Evolutionary conservation across 2,888 invertebrate species (phyloP), one percentile per base, ranked within the genome.

Genomic region (Poecilus cupreus): DNA sequence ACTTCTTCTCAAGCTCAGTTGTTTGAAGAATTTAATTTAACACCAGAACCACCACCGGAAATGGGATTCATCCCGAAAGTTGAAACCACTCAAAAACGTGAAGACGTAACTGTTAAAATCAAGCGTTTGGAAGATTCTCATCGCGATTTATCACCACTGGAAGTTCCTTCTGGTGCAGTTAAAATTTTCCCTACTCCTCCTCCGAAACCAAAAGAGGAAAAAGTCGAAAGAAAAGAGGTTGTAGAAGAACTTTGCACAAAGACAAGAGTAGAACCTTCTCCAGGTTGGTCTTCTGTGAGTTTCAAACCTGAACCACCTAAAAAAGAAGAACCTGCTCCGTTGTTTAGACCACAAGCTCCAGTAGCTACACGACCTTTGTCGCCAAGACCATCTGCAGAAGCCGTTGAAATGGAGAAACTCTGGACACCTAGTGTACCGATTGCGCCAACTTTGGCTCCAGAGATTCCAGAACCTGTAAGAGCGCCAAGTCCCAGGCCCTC

Each of bases 21-120:
- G 85, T 82, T 88, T 84, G 85, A 91, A 85, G 90, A 91, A 81
- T 90, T 93, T 68, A 90, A 91, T 85, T 86, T 94, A 1, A 90
- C 91, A 78, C 94, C 94, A 0, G 94, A 93, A 84, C 92, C 94
- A n/a, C 94, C 94, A 8, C 94, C 94, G 39, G 93, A 94, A 88
- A 92, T 94, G 64, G 92, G 93, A 46, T 94, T 91, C 84, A 91
- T 92, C 72, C 92, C 93, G 0, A 92, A 92, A 85, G 85, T 85
- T 4, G 85, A 88, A 82, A 86, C 86, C n/a, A 85, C 82, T 84
- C 89, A 85, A 85, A 89, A 89, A 84, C 89, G 89, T 78, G 91
- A 91, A 64, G 90, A 92, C 57, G 89, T 93, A 32, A 89, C 91
- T n/a, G 90, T 92, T 22, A 91, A 91, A 85, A 91, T 93, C 0